These are phyloP conservation scores for Ophion ellenae DNA, from an alignment of 2,888 invertebrate species.

Conservation along the genomic window DNA sequence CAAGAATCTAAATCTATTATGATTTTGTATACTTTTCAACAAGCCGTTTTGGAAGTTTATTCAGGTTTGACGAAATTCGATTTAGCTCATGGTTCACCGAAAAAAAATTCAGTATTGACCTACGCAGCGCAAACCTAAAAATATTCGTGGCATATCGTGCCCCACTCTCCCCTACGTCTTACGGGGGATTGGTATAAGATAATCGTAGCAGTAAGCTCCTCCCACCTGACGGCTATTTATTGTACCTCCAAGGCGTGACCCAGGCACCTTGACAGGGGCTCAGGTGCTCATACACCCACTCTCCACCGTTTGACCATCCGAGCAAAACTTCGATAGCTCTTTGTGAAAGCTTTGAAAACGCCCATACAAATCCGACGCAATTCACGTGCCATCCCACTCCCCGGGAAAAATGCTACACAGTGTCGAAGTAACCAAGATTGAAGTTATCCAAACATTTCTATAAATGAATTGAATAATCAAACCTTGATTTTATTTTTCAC, in stretches of 20 bases:
- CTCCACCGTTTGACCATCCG: conserved; percentile 5
- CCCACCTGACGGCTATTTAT: conserved; percentile 73
- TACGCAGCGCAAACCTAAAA: background rate
- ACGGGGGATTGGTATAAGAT: conserved; percentile 16
- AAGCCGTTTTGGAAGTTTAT: background rate
- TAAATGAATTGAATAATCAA: too few relatives aligned
- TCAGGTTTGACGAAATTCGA: background rate
- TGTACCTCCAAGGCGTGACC: conserved; percentile 53
- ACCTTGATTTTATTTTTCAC: too few relatives aligned
- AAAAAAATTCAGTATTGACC: background rate
- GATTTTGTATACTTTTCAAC: background rate
- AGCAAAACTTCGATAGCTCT: conserved; percentile 16
- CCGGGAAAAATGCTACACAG: background rate
- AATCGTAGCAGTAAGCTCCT: conserved; percentile 70
- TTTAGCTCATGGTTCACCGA: background rate
- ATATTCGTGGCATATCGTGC: background rate
- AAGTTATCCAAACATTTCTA: background rate
- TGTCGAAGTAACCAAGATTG: background rate
- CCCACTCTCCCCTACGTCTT: background rate
- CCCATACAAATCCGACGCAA: conserved; percentile 22
- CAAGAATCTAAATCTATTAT: too few relatives aligned
- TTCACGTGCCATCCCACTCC: background rate
- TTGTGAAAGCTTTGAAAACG: conserved; percentile 23
- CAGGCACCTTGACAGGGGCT: conserved; percentile 45
- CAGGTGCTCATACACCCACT: conserved; percentile 65